Percentiles rank a stretch among this genome's conserved stretches.
phyloP scores from a whole-genome alignment of 2,113 vertebrate genomes.

The Ceyx margarethae region DNA sequence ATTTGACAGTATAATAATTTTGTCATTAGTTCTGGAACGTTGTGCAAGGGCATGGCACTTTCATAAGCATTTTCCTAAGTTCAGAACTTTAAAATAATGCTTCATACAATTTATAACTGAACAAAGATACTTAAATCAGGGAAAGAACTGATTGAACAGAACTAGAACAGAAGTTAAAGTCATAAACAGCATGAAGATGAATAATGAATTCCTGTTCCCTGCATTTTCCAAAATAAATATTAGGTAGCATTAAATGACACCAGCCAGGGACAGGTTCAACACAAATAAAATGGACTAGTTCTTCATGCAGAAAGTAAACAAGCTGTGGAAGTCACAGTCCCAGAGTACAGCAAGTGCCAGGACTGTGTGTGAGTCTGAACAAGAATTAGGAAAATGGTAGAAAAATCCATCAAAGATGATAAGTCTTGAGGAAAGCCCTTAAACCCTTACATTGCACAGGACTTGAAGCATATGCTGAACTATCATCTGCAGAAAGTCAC shows the following conservation, averaged over 20 bases:
- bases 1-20: background rate
- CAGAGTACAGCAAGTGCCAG: background rate
- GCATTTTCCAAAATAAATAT: background rate
- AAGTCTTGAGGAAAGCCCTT: background rate
- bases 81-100: background rate
- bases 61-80: background rate
- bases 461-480: background rate
- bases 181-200: background rate
- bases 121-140: background rate
- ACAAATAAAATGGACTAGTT: background rate
- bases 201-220: background rate
- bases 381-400: background rate
- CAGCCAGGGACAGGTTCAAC: background rate
- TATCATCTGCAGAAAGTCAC: background rate
- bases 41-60: background rate
- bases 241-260: background rate
- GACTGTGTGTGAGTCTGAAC: background rate
- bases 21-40: background rate
- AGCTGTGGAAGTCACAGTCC: background rate
- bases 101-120: background rate
- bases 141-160: background rate
- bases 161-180: background rate
- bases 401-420: background rate
- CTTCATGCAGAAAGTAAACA: background rate
- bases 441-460: background rate